Evolutionary conservation across 1,140 invertebrate species (phyloP), one percentile per base, ranked within the genome.

Genomic region (Psix sp.): DNA sequence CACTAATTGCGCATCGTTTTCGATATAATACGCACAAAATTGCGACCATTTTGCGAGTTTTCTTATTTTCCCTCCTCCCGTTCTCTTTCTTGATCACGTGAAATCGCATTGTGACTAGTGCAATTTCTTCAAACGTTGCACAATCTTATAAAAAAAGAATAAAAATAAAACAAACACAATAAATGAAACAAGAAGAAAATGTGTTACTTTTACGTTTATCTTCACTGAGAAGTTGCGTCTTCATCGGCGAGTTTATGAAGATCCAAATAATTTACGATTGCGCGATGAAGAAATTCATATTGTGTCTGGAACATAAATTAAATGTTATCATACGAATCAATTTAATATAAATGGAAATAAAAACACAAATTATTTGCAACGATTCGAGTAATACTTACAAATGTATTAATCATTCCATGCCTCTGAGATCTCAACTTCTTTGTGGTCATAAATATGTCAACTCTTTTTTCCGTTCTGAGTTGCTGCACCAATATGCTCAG

Each of bases 271-370:
- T 95, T 95, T 52, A 95, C 90, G 83, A 96, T 93, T 82, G 94
- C 94, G 86, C 94, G 92, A 88, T 96, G 93, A 77, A 95, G 88
- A 88, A 96, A 96, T 90, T 96, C 94, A 84, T 96, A 96, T 87
- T 96, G 94, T 81, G 94, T 91, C 94, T 96, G 88, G 11, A 91
- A 77, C 26, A 73, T 46, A 9, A 42, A 21, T 36, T 15, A 17
- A 43, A 3, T n/a, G n/a, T n/a, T n/a, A n/a, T n/a, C n/a, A n/a
- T n/a, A n/a, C n/a, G n/a, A n/a, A n/a, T n/a, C n/a, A n/a, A n/a
- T n/a, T n/a, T n/a, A n/a, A n/a, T n/a, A n/a, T n/a, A n/a, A n/a
- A 24, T 11, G 18, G 13, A 45, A 29, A 45, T 9, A 20, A 26
- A 15, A 63, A n/a, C n/a, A n/a, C n/a, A n/a, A n/a, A n/a, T n/a